Percentiles rank a stretch among this genome's conserved stretches.
Evolutionary conservation across 2,888 invertebrate genomes (phyloP).

Genomic region (Dugesia japonica): DNA sequence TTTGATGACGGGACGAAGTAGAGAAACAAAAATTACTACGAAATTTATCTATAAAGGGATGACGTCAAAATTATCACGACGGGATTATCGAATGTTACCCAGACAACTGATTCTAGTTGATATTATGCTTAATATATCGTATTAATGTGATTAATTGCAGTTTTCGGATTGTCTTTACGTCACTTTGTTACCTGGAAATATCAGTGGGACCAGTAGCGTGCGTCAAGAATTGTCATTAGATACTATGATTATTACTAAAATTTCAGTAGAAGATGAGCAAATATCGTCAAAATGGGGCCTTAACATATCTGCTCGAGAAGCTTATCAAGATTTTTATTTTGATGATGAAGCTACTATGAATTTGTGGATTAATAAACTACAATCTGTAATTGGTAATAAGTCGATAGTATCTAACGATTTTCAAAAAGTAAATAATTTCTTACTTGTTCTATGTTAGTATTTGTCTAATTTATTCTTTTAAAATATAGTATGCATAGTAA

Average conservation of each 20-base stretch:
- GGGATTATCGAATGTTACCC: neutral
- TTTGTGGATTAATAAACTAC: neutral
- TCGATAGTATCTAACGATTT: neutral
- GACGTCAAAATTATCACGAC: neutral
- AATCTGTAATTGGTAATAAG: neutral
- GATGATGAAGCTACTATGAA: neutral
- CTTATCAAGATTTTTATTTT: neutral
- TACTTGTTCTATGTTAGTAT: no score
- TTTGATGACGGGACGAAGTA: neutral
- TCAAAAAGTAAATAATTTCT: no score
- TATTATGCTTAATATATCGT: neutral
- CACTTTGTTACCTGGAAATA: neutral
- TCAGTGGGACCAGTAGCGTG: neutral
- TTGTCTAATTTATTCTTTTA: no score
- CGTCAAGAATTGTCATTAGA: constrained; percentile 1
- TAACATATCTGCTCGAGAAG: constrained; percentile 5
- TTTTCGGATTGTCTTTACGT: neutral
- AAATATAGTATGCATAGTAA: no score
- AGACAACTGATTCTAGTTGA: neutral
- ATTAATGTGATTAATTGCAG: neutral
- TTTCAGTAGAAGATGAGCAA: neutral
- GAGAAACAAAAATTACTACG: neutral
- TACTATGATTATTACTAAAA: neutral
- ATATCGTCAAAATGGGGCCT: neutral
- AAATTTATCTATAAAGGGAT: neutral